These are phyloP conservation scores for Wasmannia auropunctata DNA, from an alignment of 1,140 invertebrate genomes.

Conservation along the genomic window DNA sequence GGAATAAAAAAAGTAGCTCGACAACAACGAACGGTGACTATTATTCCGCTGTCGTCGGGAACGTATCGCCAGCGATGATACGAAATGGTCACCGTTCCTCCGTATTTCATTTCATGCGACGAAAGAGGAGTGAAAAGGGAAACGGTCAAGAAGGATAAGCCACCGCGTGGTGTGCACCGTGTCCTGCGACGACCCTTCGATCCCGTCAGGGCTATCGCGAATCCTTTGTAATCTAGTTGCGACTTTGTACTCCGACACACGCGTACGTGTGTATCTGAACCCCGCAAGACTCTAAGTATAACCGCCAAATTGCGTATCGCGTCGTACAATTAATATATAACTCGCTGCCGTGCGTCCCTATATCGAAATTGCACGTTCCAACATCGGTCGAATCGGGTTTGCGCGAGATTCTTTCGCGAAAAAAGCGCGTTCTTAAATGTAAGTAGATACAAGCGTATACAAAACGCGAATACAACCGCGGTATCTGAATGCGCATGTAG, in stretches of 20 bases:
- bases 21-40: conserved; percentile 60
- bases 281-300: background rate
- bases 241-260: conserved; percentile 37
- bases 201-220: conserved; percentile 55
- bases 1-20: conserved; percentile 56
- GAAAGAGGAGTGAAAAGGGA: background rate
- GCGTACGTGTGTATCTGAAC: background rate
- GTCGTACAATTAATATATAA: background rate
- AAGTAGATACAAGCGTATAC: background rate
- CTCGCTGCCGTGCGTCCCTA: background rate
- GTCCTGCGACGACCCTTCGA: conserved; percentile 64
- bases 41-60: conserved; percentile 45
- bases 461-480: background rate
- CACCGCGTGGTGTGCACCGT: conserved; percentile 13
- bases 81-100: conserved; percentile 69
- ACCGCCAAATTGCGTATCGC: background rate
- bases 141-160: conserved; percentile 16
- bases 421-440: background rate
- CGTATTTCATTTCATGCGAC: conserved; percentile 58
- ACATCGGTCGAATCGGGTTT: background rate
- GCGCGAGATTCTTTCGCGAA: background rate
- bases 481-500: background rate
- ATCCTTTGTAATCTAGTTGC: conserved; percentile 68
- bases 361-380: conserved; percentile 2
- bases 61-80: conserved; percentile 61